Conservation (phyloP, 2,797 vertebrate species). For the Poecilia wingei region DNA sequence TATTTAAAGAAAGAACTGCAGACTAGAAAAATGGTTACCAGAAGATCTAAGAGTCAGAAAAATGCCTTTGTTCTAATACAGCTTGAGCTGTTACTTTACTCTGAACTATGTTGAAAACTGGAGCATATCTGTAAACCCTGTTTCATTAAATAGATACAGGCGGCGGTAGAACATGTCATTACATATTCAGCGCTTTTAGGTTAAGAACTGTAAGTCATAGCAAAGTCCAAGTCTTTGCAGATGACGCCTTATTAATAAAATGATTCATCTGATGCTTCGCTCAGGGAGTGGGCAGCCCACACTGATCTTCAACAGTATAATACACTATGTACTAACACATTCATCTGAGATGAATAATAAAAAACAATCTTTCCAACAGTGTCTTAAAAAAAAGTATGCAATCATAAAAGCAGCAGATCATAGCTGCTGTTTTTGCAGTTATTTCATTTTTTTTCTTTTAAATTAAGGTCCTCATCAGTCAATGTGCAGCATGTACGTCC, state of each 20-base stretch:
- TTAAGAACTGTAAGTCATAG: background rate
- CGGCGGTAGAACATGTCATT: too few relatives aligned
- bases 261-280: slow-evolving; percentile 9
- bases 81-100: background rate
- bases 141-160: background rate
- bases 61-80: background rate
- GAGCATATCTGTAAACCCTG: background rate
- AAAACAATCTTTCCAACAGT: slow-evolving; percentile 19
- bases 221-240: background rate
- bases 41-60: background rate
- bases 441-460: slow-evolving; percentile 2
- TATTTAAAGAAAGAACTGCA: background rate
- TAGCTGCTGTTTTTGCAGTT: slow-evolving; percentile 12
- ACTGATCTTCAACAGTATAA: slow-evolving; percentile 35
- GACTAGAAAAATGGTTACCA: background rate
- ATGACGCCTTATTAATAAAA: slow-evolving; percentile 5
- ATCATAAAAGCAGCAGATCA: background rate
- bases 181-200: background rate
- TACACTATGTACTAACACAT: slow-evolving; percentile 40
- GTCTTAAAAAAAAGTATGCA: background rate
- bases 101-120: background rate
- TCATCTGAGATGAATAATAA: slow-evolving; percentile 44
- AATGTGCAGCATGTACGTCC: slow-evolving; percentile 65
- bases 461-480: slow-evolving; percentile 46
- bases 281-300: slow-evolving; percentile 30